phyloP scores from a whole-genome alignment of 2,113 vertebrate genomes.

The Glaucidium brasilianum region DNA sequence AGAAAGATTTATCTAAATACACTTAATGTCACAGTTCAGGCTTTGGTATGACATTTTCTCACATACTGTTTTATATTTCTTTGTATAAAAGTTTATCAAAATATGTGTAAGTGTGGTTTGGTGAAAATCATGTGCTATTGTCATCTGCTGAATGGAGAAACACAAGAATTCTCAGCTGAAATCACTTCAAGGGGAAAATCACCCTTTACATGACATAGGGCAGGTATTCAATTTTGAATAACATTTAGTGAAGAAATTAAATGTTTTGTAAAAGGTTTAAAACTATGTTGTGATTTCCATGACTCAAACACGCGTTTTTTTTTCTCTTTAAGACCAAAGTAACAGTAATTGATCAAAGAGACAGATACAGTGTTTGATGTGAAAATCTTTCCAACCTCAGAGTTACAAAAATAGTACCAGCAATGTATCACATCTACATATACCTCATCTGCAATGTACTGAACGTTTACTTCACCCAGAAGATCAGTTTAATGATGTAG shows the following conservation, averaged over 20 bases:
- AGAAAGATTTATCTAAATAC: neutral
- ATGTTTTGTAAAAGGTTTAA: neutral
- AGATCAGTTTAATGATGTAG: neutral
- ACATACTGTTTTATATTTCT: neutral
- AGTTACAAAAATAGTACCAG: slow-evolving; percentile 13
- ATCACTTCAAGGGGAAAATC: neutral
- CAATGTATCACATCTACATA: neutral
- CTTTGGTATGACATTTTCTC: neutral
- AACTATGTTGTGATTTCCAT: accelerated
- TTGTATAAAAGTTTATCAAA: neutral
- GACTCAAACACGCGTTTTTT: neutral
- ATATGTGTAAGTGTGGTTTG: neutral
- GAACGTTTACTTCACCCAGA: neutral
- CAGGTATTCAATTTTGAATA: neutral
- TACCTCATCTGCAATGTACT: neutral
- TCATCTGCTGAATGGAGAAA: neutral
- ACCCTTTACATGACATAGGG: neutral
- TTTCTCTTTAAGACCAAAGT: neutral
- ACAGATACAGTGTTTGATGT: neutral
- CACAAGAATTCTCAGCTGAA: neutral
- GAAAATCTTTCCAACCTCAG: slow-evolving; percentile 42
- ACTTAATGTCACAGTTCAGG: neutral
- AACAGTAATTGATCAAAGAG: slow-evolving; percentile 14
- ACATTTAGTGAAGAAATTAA: neutral
- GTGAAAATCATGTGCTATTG: neutral